These are phyloP conservation scores for Origma solitaria DNA, from an alignment of 2,113 vertebrate genomes.

Conservation along the genomic window DNA sequence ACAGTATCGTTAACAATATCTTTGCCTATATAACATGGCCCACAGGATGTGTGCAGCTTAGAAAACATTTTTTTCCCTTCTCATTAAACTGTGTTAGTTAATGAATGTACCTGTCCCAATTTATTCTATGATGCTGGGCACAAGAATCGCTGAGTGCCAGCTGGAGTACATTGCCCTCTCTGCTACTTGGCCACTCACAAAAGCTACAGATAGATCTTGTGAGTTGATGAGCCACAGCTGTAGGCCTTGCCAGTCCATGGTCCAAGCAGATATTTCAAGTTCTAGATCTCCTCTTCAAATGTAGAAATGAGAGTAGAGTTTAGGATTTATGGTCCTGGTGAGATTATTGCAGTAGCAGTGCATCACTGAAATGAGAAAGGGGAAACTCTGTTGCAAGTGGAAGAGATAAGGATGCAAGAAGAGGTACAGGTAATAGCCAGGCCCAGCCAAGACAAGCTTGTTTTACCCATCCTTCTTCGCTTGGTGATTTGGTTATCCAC, in stretches of 20 bases:
- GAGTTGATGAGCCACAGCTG: not conserved
- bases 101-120: not conserved
- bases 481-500: fast-evolving
- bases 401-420: not conserved
- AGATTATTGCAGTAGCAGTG: not conserved
- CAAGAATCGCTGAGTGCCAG: not conserved
- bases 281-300: not conserved
- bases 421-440: not conserved
- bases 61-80: not conserved
- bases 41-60: not conserved
- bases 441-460: not conserved
- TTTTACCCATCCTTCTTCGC: not conserved
- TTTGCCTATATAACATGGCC: not conserved
- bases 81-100: not conserved
- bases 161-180: not conserved
- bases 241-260: not conserved
- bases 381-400: not conserved
- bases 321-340: not conserved
- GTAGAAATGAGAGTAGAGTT: not conserved
- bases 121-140: not conserved
- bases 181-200: not conserved
- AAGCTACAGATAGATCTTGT: not conserved
- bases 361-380: not conserved
- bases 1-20: not conserved
- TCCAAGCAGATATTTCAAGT: not conserved